phyloP scores from a whole-genome alignment of 2,797 vertebrate species.

The Monodelphis domestica region DNA sequence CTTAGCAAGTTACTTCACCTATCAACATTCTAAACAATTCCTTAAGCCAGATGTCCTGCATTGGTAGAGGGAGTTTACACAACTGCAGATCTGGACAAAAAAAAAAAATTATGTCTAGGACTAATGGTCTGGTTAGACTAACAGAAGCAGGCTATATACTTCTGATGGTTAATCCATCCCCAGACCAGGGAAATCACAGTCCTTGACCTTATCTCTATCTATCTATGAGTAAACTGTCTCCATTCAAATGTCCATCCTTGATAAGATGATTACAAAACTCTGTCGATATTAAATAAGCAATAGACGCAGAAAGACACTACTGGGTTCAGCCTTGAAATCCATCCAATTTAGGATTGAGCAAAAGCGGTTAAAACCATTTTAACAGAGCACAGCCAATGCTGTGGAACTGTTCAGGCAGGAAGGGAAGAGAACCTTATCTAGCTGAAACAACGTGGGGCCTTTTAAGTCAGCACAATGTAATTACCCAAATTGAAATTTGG shows the following conservation, averaged over 20 bases:
- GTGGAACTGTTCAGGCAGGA: conserved; percentile 47
- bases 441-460: conserved; percentile 44
- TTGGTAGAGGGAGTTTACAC: not conserved
- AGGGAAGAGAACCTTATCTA: conserved; percentile 25
- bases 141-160: too few species aligned
- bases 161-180: too few species aligned
- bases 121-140: too few species aligned
- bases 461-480: conserved; percentile 47
- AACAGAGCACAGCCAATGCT: conserved; percentile 18
- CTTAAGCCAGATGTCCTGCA: not conserved
- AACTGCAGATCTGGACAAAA: too few species aligned
- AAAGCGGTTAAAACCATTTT: conserved; percentile 16
- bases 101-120: too few species aligned
- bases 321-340: conserved; percentile 13
- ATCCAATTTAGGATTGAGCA: conserved; percentile 13
- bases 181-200: not conserved
- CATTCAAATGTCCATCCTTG: not conserved
- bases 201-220: not conserved
- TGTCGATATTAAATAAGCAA: not conserved
- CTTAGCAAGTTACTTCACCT: not conserved
- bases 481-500: conserved; percentile 49
- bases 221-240: not conserved
- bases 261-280: not conserved
- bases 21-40: not conserved
- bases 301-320: not conserved